These are phyloP conservation scores for Acleris sparsana DNA, from an alignment of 2,888 invertebrate species.

Conservation along the genomic window DNA sequence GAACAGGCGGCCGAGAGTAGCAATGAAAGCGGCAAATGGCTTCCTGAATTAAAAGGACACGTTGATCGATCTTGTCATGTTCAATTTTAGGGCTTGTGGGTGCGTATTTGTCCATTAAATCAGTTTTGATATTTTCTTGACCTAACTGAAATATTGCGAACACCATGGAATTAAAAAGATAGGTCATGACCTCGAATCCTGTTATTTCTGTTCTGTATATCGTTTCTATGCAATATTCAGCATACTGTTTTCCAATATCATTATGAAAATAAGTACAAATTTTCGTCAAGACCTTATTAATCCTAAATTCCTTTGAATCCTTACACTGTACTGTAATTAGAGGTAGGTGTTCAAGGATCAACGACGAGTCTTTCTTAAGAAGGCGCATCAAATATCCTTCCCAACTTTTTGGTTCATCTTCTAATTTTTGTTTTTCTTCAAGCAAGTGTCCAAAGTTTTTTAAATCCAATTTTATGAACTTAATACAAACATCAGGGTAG, in stretches of 20 bases:
- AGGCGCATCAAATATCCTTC: conserved; percentile 40
- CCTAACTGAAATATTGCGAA: conserved; percentile 56
- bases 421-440: too few relatives aligned
- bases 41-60: conserved; percentile 46
- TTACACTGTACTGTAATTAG: conserved; percentile 37
- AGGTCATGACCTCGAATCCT: not conserved
- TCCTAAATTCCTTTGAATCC: conserved; percentile 27
- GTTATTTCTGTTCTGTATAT: conserved; percentile 31
- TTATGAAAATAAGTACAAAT: conserved; percentile 57
- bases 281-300: conserved; percentile 52
- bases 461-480: conserved; percentile 50
- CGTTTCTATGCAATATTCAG: conserved; percentile 47
- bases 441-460: too few relatives aligned
- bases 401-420: conserved; percentile 37
- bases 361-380: conserved; percentile 46
- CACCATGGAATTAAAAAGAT: conserved; percentile 37
- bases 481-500: conserved; percentile 50
- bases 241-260: conserved; percentile 52
- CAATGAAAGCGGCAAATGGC: conserved; percentile 55
- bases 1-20: conserved; percentile 46
- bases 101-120: conserved; percentile 52
- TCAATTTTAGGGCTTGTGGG: conserved; percentile 55
- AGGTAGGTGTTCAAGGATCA: conserved; percentile 39
- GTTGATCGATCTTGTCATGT: conserved; percentile 44
- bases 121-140: conserved; percentile 44